phyloP scores from a whole-genome alignment of 1,140 invertebrate species.

The Mylabris phalerata region DNA sequence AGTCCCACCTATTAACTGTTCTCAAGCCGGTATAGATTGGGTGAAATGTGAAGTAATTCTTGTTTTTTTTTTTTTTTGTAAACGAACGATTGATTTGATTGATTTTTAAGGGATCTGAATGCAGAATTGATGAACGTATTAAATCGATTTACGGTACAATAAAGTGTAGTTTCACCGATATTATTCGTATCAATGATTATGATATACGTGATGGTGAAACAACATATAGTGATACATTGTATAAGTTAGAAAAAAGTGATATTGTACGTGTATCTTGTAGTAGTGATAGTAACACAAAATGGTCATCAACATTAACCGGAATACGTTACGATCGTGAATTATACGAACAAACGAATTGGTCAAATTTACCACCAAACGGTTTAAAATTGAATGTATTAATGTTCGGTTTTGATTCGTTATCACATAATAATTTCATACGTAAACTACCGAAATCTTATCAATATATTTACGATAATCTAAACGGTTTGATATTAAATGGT shows the following conservation, averaged over 20 bases:
- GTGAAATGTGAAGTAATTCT: conserved; percentile 45
- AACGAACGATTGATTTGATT: background rate
- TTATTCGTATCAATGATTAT: conserved; percentile 54
- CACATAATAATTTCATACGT: conserved; percentile 77
- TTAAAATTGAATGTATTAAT: conserved; percentile 73
- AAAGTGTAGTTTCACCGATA: conserved; percentile 53
- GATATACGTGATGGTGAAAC: conserved; percentile 45
- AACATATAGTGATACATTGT: conserved; percentile 49
- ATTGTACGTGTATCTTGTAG: conserved; percentile 54
- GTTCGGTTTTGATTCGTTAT: conserved; percentile 87
- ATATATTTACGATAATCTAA: conserved; percentile 64
- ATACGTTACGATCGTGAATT: conserved; percentile 46
- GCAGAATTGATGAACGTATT: conserved; percentile 47
- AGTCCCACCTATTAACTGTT: conserved; percentile 54
- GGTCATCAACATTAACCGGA: conserved; percentile 53
- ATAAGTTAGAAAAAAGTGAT: conserved; percentile 56
- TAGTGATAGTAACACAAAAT: conserved; percentile 32
- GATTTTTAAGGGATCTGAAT: conserved; percentile 44
- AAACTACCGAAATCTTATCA: conserved; percentile 76
- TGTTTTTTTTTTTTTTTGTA: background rate
- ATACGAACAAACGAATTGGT: conserved; percentile 45
- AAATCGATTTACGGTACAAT: conserved; percentile 46
- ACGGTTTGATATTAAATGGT: conserved; percentile 65
- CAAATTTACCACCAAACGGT: conserved; percentile 43
- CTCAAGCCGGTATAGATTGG: conserved; percentile 50